These are phyloP conservation scores for Cylloceria caligata DNA, from an alignment of 2,888 invertebrate genomes.

Conservation along the genomic window DNA sequence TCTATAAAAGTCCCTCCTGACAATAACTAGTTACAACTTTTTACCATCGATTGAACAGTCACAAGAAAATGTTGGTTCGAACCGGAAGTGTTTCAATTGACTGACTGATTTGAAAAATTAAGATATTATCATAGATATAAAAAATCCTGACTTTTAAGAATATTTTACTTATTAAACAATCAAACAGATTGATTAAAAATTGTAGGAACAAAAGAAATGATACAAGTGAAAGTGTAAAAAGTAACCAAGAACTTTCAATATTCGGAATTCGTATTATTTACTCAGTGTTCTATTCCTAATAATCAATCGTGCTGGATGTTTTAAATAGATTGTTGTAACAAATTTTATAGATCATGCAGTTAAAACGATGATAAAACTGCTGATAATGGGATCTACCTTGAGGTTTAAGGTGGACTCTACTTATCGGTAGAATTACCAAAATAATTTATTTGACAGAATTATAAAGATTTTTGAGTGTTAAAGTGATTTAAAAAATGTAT, in stretches of 20 bases:
- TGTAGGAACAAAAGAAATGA: neutral
- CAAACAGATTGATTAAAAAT: neutral
- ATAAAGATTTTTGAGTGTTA: neutral
- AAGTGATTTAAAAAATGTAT: neutral
- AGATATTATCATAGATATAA: too few species aligned
- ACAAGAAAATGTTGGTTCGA: neutral
- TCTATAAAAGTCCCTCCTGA: neutral
- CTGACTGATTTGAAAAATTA: too few species aligned
- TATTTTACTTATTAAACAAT: too few species aligned
- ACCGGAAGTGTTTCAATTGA: too few species aligned
- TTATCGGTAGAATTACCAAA: too few species aligned
- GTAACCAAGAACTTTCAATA: neutral
- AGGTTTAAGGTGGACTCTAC: too few species aligned
- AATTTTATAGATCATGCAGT: neutral
- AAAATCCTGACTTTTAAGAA: too few species aligned
- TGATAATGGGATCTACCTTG: too few species aligned
- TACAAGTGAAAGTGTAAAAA: too few species aligned
- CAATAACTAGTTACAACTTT: neutral
- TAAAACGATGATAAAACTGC: too few species aligned
- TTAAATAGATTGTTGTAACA: neutral
- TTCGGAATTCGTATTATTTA: neutral
- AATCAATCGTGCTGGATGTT: neutral
- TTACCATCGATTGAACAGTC: neutral
- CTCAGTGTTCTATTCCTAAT: neutral
- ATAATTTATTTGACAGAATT: neutral